A percentile compares a stretch with the other conserved stretches of the same genome.
phyloP scores from a whole-genome alignment of 2,113 vertebrate species.

The Sinocyclocheilus anophthalmus region DNA sequence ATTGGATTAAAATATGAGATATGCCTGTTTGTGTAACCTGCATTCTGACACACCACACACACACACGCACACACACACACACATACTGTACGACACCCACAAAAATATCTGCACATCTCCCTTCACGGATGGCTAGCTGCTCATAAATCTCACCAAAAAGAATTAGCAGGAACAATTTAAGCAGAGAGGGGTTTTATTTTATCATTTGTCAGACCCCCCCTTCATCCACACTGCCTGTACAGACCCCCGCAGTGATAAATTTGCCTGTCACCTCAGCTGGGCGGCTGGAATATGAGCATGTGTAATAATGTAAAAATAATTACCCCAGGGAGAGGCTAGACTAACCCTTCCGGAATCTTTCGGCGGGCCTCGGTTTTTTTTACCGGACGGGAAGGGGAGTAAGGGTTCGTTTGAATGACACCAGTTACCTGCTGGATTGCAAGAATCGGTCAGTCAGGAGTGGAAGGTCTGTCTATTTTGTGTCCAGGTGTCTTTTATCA shows the following conservation, averaged over 20 bases:
- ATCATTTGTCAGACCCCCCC: conserved; percentile 77
- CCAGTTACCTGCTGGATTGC: conserved; percentile 67
- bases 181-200: conserved; percentile 82
- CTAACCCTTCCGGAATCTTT: conserved; percentile 58
- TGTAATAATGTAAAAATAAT: conserved; percentile 87
- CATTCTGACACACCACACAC: too few species aligned
- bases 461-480: conserved; percentile 44
- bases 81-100: too few species aligned
- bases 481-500: conserved; percentile 65
- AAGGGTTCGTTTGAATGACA: conserved; percentile 72
- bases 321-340: conserved; percentile 76
- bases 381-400: conserved; percentile 47
- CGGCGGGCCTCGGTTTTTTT: conserved; percentile 51
- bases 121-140: conserved; percentile 74
- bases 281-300: conserved; percentile 79
- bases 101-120: conserved; percentile 61
- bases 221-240: conserved; percentile 12
- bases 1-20: too few species aligned
- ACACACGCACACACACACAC: too few species aligned
- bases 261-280: conserved; percentile 78
- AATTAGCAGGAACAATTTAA: conserved; percentile 85
- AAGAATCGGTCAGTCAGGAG: conserved; percentile 31
- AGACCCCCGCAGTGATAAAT: conserved; percentile 79
- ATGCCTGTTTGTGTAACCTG: too few species aligned
- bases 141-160: conserved; percentile 79